Conservation (phyloP, 2,113 vertebrate genomes). For the Xiphias gladius region DNA sequence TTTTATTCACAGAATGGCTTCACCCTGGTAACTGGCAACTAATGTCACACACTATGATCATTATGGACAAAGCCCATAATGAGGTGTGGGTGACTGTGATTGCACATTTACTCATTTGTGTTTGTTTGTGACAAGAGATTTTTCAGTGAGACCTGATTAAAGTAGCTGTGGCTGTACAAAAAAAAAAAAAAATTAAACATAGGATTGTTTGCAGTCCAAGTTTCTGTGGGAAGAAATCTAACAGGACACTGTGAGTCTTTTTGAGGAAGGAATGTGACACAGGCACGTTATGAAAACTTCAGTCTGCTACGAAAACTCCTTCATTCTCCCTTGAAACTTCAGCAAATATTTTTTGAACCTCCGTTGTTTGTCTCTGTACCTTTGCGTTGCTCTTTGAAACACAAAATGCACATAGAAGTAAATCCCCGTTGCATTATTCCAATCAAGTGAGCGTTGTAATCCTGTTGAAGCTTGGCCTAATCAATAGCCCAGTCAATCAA, state of each 20-base stretch:
- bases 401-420: slow-evolving; percentile 29
- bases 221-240: slow-evolving; percentile 51
- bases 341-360: neutral
- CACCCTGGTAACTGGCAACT: slow-evolving; percentile 52
- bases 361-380: neutral
- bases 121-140: neutral
- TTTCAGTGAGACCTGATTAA: neutral
- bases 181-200: neutral
- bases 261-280: slow-evolving; percentile 74
- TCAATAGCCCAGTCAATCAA: slow-evolving; percentile 78
- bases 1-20: slow-evolving; percentile 62
- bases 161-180: neutral
- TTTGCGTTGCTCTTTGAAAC: slow-evolving; percentile 33
- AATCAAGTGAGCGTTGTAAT: slow-evolving; percentile 81
- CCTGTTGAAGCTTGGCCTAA: slow-evolving; percentile 76
- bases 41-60: slow-evolving; percentile 59
- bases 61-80: slow-evolving; percentile 40
- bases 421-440: slow-evolving; percentile 76
- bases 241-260: slow-evolving; percentile 57
- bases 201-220: neutral
- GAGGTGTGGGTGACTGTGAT: slow-evolving; percentile 31
- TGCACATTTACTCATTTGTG: slow-evolving; percentile 35
- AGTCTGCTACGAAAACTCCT: slow-evolving; percentile 35
- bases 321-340: neutral
- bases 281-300: slow-evolving; percentile 50